Percentiles rank a stretch among this genome's conserved stretches.
These are phyloP conservation scores for Lochmaea capreae DNA, from an alignment of 2,888 invertebrate genomes.

Conservation along the genomic window DNA sequence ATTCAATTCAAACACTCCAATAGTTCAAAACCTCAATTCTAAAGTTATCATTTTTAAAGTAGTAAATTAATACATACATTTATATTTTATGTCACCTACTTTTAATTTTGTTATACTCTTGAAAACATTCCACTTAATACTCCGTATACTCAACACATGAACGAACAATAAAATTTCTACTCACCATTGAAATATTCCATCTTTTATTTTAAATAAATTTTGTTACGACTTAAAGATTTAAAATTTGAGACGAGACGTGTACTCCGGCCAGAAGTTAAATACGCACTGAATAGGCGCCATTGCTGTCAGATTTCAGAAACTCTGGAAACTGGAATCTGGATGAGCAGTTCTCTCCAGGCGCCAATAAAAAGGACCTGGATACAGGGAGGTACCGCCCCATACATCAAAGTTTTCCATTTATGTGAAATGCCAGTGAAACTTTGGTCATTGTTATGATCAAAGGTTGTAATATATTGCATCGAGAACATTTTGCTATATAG, in stretches of 20 bases:
- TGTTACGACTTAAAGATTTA: background rate
- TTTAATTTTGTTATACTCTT: too few species aligned
- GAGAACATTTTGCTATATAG: too few species aligned
- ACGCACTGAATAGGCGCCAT: conserved; percentile 39
- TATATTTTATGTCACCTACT: too few species aligned
- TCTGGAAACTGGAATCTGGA: conserved; percentile 27
- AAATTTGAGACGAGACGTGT: background rate
- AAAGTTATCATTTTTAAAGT: too few species aligned
- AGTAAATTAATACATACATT: too few species aligned
- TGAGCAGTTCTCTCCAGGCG: conserved; percentile 32
- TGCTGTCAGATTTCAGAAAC: conserved; percentile 25
- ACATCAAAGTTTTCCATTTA: background rate
- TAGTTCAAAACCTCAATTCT: too few species aligned
- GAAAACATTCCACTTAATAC: too few species aligned
- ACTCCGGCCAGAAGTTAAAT: conserved; percentile 7
- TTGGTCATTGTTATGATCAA: too few species aligned
- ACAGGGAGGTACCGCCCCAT: conserved; percentile 6
- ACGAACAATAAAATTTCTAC: background rate
- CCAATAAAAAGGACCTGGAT: conserved; percentile 26
- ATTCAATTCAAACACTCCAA: too few species aligned
- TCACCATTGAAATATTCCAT: conserved; percentile 1
- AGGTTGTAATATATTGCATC: too few species aligned
- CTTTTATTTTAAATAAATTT: background rate
- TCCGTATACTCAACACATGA: background rate
- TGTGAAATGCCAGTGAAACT: background rate